Evolutionary conservation across 2,888 invertebrate genomes (phyloP).

Genomic region (Drosophila kuntzei): DNA sequence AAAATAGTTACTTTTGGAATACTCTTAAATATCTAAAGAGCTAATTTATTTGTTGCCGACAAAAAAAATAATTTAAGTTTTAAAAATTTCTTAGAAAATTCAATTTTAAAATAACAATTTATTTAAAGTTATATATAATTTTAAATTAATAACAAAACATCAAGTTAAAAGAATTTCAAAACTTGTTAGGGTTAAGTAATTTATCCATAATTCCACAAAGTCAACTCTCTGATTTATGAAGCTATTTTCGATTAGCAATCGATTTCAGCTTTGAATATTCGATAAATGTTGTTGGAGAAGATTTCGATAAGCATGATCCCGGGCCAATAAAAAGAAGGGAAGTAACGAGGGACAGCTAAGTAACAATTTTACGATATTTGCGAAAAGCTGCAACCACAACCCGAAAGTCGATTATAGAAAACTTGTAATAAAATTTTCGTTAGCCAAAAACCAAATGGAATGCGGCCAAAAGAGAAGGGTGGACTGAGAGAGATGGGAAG

Average conservation of each 20-base stretch:
- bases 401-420: conserved; percentile 77
- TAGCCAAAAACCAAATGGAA: conserved; percentile 67
- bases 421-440: conserved; percentile 78
- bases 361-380: conserved; percentile 65
- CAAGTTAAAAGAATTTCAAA: no score
- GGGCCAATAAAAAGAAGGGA: neutral
- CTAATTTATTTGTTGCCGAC: no score
- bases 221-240: neutral
- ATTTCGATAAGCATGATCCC: conserved; percentile 33
- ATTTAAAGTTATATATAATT: no score
- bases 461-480: conserved; percentile 26
- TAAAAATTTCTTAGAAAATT: no score
- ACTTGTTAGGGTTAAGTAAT: neutral
- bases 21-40: neutral
- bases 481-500: neutral
- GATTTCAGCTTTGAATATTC: conserved; percentile 10
- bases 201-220: neutral
- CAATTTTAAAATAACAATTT: no score
- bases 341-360: conserved; percentile 6
- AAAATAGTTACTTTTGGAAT: neutral
- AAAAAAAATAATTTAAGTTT: no score
- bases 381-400: conserved; percentile 55
- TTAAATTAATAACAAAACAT: no score
- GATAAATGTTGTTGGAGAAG: conserved; percentile 28
- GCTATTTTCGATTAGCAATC: conserved; percentile 2